These are phyloP conservation scores for Cottus gobio DNA, from an alignment of 2,113 vertebrate genomes.

Conservation along the genomic window DNA sequence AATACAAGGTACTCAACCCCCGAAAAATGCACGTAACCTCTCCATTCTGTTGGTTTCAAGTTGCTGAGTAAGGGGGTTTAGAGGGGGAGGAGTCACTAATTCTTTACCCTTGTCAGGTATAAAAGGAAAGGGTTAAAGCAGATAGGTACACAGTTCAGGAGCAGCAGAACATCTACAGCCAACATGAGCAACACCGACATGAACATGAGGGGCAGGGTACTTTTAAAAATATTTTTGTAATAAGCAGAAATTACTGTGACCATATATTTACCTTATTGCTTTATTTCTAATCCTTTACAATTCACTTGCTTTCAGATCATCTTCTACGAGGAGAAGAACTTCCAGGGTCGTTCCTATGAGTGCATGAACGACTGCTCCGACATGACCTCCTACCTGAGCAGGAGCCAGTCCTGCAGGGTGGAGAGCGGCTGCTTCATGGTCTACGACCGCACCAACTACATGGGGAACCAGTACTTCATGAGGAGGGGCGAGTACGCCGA, in stretches of 20 bases:
- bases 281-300: neutral
- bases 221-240: neutral
- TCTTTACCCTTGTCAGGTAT: conserved; percentile 61
- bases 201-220: conserved; percentile 74
- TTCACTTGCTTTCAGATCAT: conserved; percentile 55
- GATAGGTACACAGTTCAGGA: conserved; percentile 44
- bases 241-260: neutral
- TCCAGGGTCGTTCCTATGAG: conserved; percentile 75
- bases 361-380: conserved; percentile 73
- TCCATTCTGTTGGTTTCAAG: conserved; percentile 48
- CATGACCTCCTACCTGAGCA: conserved; percentile 72
- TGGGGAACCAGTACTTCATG: conserved; percentile 77
- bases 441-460: conserved; percentile 80
- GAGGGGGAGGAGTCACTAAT: conserved; percentile 27
- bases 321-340: conserved; percentile 76
- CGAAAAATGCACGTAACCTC: conserved; percentile 34
- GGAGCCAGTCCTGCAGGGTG: conserved; percentile 72
- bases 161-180: conserved; percentile 39
- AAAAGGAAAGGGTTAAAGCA: conserved; percentile 72
- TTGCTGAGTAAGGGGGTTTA: conserved; percentile 62
- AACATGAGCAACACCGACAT: conserved; percentile 69
- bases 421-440: conserved; percentile 79
- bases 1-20: neutral
- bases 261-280: neutral
- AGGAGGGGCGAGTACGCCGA: conserved; percentile 79